Conservation (phyloP, 2,888 invertebrate species). For the Dynastes hyllus region DNA sequence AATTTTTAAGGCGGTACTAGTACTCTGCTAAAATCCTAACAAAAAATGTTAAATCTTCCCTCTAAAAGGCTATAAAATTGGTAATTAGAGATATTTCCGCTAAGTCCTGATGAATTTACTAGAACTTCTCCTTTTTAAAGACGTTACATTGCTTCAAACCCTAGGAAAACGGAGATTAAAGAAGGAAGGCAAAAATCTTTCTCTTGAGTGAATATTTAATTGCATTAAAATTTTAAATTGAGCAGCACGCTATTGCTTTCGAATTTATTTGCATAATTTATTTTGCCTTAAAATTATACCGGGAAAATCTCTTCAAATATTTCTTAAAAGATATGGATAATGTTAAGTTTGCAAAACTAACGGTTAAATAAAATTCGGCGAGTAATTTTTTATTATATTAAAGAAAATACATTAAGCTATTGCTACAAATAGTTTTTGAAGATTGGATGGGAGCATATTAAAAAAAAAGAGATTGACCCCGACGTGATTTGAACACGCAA, state of each 20-base stretch:
- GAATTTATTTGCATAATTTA: constrained; percentile 25
- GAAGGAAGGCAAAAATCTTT: constrained; percentile 7
- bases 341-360: not conserved
- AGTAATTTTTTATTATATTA: not conserved
- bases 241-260: constrained; percentile 10
- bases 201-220: constrained; percentile 7
- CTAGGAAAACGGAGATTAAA: not conserved
- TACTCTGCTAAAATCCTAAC: too few species aligned
- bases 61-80: too few species aligned
- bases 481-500: constrained; percentile 98
- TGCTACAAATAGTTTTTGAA: too few species aligned
- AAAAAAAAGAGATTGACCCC: constrained; percentile 78
- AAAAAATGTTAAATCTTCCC: too few species aligned
- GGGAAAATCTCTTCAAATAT: not conserved
- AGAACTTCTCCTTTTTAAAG: not conserved
- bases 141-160: not conserved
- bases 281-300: not conserved
- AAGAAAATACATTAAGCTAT: not conserved
- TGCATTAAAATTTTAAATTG: constrained; percentile 35
- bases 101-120: too few species aligned
- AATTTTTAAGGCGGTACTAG: too few species aligned
- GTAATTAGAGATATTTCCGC: too few species aligned
- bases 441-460: not conserved
- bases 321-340: not conserved
- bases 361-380: not conserved